Base-by-base conservation (phyloP, 2,888 invertebrate species). In the Torymus tubicola region DNA sequence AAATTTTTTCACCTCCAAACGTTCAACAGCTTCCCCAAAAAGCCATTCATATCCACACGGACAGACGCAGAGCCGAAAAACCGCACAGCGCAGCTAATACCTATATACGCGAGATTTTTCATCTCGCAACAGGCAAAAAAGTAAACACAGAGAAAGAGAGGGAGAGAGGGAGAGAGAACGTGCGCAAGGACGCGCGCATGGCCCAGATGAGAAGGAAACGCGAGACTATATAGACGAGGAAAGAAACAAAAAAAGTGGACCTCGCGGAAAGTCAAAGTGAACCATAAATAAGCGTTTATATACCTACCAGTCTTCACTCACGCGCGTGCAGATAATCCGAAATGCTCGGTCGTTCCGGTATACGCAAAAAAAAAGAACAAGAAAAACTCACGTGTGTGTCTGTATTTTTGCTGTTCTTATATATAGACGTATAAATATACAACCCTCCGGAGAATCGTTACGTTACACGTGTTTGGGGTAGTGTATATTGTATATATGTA, bases 221-320 rank as follows among this genome's bases (percentile, higher is more conserved):
- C 12, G 61, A 61, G 14, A 12, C 63, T 4, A 42, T 8, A 42
- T 42, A 42, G 42, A 13, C 11, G 63, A 1, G 14, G 14, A 63
- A 63, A 13, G 31, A 63, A 31, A 63, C 24, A 64, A 21, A 4
- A n/a, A 42, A 61, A 24, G 16, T 24, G 14, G 21, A 61, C 24
- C 12, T 21, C 24, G 31, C 42, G n/a, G 42, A 64, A 42, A 42
- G 42, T 64, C 63, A 64, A 64, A 14, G 42, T 42, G n/a, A 64
- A n/a, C 42, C 63, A 64, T 64, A 64, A 64, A 64, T 64, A 42
- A 14, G n/a, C 10, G n/a, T 10, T 64, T 21, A n/a, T 14, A 64
- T 64, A 42, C 63, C 63, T 31, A 42, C 10, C 42, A 42, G 42
- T 42, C 42, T 1, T 8, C 42, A 42, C 0, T 42, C 42, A 1